Conservation (phyloP, 2,888 invertebrate genomes). For the Acleris holmiana region DNA sequence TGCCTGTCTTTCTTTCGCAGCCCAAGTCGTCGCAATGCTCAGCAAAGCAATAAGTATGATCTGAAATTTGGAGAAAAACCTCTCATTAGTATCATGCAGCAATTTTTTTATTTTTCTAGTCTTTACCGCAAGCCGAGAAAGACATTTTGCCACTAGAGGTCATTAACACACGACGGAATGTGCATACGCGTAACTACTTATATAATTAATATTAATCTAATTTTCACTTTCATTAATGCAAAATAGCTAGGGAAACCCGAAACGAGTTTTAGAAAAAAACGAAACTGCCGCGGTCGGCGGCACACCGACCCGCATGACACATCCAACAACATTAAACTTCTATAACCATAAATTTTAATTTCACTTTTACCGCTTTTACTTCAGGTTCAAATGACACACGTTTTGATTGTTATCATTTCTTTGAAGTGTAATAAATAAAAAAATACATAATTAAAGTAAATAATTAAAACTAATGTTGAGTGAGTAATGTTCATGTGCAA, state of each 20-base stretch:
- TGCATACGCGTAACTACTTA: slow-evolving; percentile 23
- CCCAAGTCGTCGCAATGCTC: slow-evolving; percentile 68
- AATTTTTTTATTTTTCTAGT: slow-evolving; percentile 10
- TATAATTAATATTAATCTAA: slow-evolving; percentile 37
- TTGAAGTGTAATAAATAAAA: background rate
- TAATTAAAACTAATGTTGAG: slow-evolving; percentile 12
- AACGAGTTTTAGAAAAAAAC: slow-evolving; percentile 56
- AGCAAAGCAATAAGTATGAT: slow-evolving; percentile 68
- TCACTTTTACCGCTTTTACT: slow-evolving; percentile 81
- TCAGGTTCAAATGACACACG: slow-evolving; percentile 49
- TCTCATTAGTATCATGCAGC: slow-evolving; percentile 33
- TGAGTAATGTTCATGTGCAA: slow-evolving; percentile 6
- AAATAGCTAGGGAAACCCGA: slow-evolving; percentile 54
- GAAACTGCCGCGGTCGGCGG: slow-evolving; percentile 52
- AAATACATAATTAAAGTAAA: slow-evolving; percentile 2
- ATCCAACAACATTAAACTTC: slow-evolving; percentile 68
- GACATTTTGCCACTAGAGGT: slow-evolving; percentile 21
- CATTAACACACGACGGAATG: slow-evolving; percentile 26
- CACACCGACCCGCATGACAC: slow-evolving; percentile 70
- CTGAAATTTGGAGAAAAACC: slow-evolving; percentile 60
- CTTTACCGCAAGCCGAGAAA: slow-evolving; percentile 6
- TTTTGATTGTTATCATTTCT: slow-evolving; percentile 12
- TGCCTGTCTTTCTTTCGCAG: slow-evolving; percentile 59
- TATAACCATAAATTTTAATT: slow-evolving; percentile 68
- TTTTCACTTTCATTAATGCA: slow-evolving; percentile 53